Conservation (phyloP, 2,888 invertebrate species). For the Nomada hirtipes region DNA sequence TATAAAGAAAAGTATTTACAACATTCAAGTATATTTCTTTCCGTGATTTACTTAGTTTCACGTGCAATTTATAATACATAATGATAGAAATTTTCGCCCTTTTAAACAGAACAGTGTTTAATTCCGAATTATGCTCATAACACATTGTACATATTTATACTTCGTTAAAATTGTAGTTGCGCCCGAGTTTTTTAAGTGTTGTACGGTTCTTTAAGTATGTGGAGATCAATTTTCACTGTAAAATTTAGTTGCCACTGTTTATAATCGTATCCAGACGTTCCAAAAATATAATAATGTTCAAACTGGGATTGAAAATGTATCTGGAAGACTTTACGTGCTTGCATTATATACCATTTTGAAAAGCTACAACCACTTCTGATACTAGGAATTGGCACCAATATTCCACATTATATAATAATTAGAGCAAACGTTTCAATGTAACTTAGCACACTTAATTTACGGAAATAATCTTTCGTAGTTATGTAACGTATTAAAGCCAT, state of each 20-base stretch:
- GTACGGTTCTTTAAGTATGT: too few species aligned
- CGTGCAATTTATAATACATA: conserved; percentile 29
- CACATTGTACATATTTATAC: background rate
- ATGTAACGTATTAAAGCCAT: background rate
- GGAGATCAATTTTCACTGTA: background rate
- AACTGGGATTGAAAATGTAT: background rate
- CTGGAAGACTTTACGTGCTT: background rate
- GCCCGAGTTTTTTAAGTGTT: too few species aligned
- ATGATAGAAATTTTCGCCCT: background rate
- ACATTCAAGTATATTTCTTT: conserved; percentile 18
- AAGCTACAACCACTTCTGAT: background rate
- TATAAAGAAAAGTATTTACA: conserved; percentile 7
- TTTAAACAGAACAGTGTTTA: background rate
- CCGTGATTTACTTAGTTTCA: conserved; percentile 26
- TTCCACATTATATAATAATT: conserved; percentile 5
- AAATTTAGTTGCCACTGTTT: background rate
- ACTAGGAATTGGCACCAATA: background rate
- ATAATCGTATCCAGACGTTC: too few species aligned
- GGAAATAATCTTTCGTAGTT: background rate
- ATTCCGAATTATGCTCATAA: background rate
- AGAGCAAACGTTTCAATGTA: background rate
- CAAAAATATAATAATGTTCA: background rate
- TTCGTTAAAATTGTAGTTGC: background rate
- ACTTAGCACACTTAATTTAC: background rate
- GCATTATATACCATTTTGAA: background rate